Percentiles rank a stretch among this genome's conserved stretches.
Evolutionary conservation across 2,113 vertebrate species (phyloP).

Genomic region (Collichthys lucidus): DNA sequence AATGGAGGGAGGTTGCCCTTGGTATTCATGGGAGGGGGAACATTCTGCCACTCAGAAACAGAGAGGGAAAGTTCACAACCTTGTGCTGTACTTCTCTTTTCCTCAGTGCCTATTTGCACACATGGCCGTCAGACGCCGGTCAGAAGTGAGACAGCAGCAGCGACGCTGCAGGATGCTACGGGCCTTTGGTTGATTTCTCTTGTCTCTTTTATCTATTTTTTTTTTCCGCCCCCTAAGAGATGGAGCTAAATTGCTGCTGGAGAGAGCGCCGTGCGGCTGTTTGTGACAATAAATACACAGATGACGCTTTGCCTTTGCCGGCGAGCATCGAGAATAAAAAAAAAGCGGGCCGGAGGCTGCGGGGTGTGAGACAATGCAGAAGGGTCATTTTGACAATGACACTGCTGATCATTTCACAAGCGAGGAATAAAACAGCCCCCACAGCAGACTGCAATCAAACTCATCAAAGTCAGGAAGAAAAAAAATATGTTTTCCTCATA

Average conservation of each 20-base stretch:
- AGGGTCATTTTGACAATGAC: conserved; percentile 34
- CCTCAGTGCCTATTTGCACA: conserved; percentile 60
- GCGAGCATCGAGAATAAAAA: conserved; percentile 30
- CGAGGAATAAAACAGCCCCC: conserved; percentile 15
- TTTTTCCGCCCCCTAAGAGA: conserved; percentile 3
- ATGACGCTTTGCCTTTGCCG: conserved; percentile 20
- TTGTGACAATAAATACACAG: conserved; percentile 56
- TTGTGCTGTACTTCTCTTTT: conserved; percentile 61
- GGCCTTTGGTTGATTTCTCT: conserved; percentile 53
- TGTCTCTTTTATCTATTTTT: conserved; percentile 46
- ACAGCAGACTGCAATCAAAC: conserved; percentile 43
- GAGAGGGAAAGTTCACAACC: conserved; percentile 70
- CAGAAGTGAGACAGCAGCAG: conserved; percentile 46
- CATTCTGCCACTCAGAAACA: conserved; percentile 78
- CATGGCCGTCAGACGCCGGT: conserved; percentile 48
- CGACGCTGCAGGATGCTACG: conserved; percentile 40
- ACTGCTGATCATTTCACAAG: conserved; percentile 34
- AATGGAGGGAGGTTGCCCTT: conserved; percentile 79
- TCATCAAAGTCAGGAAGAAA: conserved; percentile 11
- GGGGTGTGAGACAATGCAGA: conserved; percentile 29
- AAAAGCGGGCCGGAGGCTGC: conserved; percentile 16
- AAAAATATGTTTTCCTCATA: conserved; percentile 27
- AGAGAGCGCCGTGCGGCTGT: conserved; percentile 39
- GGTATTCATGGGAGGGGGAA: conserved; percentile 80
- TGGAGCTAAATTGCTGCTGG: conserved; percentile 40